A percentile compares a stretch with the other conserved stretches of the same genome.
phyloP scores from a whole-genome alignment of 2,797 vertebrate genomes.

The Notamacropus eugenii region DNA sequence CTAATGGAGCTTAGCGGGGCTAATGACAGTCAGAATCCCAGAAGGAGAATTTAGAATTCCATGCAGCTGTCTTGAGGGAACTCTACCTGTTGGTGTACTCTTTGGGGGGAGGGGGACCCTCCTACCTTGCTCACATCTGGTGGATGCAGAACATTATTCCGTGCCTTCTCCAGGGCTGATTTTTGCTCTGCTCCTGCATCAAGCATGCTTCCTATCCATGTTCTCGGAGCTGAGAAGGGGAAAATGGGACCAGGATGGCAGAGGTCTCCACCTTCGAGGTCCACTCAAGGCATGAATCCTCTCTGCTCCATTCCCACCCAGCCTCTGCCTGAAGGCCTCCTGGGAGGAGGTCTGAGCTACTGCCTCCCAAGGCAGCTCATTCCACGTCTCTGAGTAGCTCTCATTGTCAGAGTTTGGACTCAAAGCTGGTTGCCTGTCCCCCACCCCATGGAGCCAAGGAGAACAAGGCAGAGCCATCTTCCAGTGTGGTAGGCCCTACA shows the following conservation, averaged over 20 bases:
- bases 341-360: background rate
- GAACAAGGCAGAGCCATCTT: background rate
- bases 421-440: background rate
- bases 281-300: background rate
- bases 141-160: background rate
- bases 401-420: background rate
- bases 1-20: conserved; percentile 31
- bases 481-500: background rate
- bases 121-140: background rate
- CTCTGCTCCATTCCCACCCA: background rate
- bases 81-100: conserved; percentile 17
- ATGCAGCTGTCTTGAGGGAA: conserved; percentile 25
- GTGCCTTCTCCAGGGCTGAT: background rate
- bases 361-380: background rate
- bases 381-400: background rate
- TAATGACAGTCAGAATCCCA: conserved; percentile 30
- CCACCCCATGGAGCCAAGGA: background rate
- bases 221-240: background rate
- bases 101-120: conserved; percentile 33
- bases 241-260: background rate
- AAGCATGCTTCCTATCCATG: background rate
- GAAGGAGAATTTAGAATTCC: conserved; percentile 38
- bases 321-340: background rate
- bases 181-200: background rate
- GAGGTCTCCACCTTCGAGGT: background rate